Evolutionary conservation across 2,113 vertebrate species (phyloP).

Genomic region (Cynopterus brachyotis): DNA sequence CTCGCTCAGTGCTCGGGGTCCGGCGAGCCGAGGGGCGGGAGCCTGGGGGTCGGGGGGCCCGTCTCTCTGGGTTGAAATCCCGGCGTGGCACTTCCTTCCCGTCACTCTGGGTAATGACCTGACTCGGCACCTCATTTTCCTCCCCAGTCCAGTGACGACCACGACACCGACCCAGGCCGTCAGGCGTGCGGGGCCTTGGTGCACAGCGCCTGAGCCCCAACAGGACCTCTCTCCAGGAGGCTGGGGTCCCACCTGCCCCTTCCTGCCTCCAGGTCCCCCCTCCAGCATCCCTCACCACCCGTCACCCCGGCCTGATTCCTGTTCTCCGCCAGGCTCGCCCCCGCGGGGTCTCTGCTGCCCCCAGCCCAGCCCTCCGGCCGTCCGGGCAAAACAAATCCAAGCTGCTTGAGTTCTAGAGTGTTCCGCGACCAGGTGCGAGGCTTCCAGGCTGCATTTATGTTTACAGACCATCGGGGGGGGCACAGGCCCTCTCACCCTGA

Average conservation of each 20-base stretch:
- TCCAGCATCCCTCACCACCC: no score
- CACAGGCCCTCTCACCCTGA: neutral
- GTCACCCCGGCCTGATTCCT: neutral
- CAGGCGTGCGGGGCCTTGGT: fast-evolving
- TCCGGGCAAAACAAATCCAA: neutral
- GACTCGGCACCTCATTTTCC: fast-evolving
- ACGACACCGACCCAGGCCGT: fast-evolving
- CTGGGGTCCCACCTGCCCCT: neutral
- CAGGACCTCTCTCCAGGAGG: fast-evolving
- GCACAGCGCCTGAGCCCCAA: neutral
- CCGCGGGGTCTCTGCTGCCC: no score
- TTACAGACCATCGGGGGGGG: neutral
- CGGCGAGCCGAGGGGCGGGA: neutral
- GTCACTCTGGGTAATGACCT: no score
- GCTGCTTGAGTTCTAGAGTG: neutral
- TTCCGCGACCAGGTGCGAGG: neutral
- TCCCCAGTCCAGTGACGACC: fast-evolving
- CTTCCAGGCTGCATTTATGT: neutral
- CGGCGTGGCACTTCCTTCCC: neutral
- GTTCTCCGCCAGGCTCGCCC: fast-evolving
- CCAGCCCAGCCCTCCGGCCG: neutral
- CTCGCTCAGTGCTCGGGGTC: neutral
- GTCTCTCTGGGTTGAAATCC: neutral
- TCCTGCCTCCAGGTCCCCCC: neutral
- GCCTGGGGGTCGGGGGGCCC: fast-evolving